A percentile compares a stretch with the other conserved stretches of the same genome.
Conservation (phyloP, 2,888 invertebrate genomes). For the Drosophila trichaetosa region DNA sequence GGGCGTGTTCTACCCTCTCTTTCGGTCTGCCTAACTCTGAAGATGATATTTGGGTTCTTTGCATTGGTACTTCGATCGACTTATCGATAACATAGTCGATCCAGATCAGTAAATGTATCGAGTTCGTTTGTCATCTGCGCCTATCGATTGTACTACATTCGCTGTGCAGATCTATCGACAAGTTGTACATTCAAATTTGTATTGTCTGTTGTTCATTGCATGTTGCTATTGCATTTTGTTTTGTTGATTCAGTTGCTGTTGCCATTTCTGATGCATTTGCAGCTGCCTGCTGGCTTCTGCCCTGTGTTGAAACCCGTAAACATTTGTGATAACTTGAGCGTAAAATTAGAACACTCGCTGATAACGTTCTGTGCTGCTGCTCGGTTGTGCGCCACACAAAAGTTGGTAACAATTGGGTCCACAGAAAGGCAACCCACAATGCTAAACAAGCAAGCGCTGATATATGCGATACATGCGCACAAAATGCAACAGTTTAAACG, state of each 20-base stretch:
- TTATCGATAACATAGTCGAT: not conserved
- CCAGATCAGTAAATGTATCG: not conserved
- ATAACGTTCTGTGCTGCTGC: not conserved
- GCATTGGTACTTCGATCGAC: not conserved
- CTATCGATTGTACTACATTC: not conserved
- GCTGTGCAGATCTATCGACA: not conserved
- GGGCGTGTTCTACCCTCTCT: not conserved
- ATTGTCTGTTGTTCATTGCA: constrained; percentile 19
- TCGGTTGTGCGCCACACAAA: not conserved
- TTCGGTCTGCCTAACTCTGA: not conserved
- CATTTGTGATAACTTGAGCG: constrained; percentile 54
- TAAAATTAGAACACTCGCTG: constrained; percentile 29
- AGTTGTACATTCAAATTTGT: constrained; percentile 1
- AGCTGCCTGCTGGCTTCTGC: constrained; percentile 37
- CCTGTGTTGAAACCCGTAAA: constrained; percentile 51
- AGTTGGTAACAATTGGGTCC: not conserved
- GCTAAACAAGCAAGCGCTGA: not conserved
- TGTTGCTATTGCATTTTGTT: not conserved
- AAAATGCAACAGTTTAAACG: not conserved
- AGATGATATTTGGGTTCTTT: not conserved
- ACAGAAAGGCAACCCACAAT: not conserved
- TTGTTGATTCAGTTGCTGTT: not conserved
- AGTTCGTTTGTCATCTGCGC: not conserved
- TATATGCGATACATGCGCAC: not conserved
- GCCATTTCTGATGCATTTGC: constrained; percentile 19